Evolutionary conservation across 2,797 vertebrate genomes (phyloP), one percentile per base, ranked within the genome.

Genomic region (Schizopygopsis malacanthus): DNA sequence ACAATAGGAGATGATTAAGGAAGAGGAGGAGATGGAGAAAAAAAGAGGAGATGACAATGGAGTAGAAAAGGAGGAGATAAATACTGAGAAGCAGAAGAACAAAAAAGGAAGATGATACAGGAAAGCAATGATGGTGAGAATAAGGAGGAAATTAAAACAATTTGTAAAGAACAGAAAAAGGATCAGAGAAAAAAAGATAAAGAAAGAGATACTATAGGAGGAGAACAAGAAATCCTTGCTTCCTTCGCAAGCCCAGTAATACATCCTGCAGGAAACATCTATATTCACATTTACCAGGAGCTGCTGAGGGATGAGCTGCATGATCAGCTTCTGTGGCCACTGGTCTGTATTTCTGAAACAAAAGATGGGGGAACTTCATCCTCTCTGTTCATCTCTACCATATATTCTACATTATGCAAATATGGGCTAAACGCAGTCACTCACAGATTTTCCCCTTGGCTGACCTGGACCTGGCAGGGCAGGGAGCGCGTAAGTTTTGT

Each of bases 291-390:
- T 94, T 91, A 98, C 97, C 95, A 98, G 90, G 71, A 98, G 92
- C 90, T 97, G 97, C 87, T 98, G 97, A 0, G 97, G 97, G 89
- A 98, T 98, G 47, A 98, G 94, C 93, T 98, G 97, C 97, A 98
- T 98, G 90, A 98, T 98, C 52, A 98, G 94, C 85, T 98, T 98
- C 93, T 97, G 97, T 0, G 97, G 97, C 97, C 97, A 98, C 91
- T 98, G 97, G 78, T 98, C 97, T 0, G 97, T 96, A 91, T 98
- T 98, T 88, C 97, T 98, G 92, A n/a, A 82, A 71, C 0, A 33
- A 33, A 39, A 43, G 39, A 65, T 45, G 9, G 37, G 70, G 15
- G 15, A 45, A 45, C 69, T 5, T 47, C 0, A 78, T 56, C 8
- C 54, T 83, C 25, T 52, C 71, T 20, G 56, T 65, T 6, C 81